A percentile compares a stretch with the other conserved stretches of the same genome.
Evolutionary conservation across 2,113 vertebrate species (phyloP).

Genomic region (Tyrannus savana): DNA sequence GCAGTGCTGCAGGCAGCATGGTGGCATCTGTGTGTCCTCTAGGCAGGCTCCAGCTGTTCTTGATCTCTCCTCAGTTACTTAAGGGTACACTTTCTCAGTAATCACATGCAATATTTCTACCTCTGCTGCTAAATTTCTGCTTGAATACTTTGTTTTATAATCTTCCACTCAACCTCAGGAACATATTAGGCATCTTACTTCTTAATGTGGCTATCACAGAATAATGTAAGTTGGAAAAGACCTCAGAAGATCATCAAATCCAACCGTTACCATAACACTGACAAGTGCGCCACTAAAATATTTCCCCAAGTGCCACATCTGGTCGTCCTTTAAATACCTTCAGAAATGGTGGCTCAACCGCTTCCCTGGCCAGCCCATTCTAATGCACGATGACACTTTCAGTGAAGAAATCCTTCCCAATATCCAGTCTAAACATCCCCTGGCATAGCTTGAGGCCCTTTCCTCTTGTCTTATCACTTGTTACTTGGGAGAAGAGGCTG

Average conservation of each 20-base stretch:
- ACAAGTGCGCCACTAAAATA: neutral
- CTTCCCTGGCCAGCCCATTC: neutral
- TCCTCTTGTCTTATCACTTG: neutral
- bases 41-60: neutral
- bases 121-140: neutral
- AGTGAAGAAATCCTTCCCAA: neutral
- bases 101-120: neutral
- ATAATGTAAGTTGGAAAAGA: neutral
- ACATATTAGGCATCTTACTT: neutral
- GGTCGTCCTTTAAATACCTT: neutral
- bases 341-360: neutral
- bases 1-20: neutral
- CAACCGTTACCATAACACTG: neutral
- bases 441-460: neutral
- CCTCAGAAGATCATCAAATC: neutral
- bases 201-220: neutral
- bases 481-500: neutral
- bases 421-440: neutral
- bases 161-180: neutral
- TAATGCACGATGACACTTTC: neutral
- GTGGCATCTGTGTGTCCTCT: neutral
- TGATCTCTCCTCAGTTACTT: neutral
- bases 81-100: neutral
- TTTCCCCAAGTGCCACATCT: neutral
- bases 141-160: neutral